phyloP scores from a whole-genome alignment of 2,797 vertebrate species.

The Tragelaphus oryx region DNA sequence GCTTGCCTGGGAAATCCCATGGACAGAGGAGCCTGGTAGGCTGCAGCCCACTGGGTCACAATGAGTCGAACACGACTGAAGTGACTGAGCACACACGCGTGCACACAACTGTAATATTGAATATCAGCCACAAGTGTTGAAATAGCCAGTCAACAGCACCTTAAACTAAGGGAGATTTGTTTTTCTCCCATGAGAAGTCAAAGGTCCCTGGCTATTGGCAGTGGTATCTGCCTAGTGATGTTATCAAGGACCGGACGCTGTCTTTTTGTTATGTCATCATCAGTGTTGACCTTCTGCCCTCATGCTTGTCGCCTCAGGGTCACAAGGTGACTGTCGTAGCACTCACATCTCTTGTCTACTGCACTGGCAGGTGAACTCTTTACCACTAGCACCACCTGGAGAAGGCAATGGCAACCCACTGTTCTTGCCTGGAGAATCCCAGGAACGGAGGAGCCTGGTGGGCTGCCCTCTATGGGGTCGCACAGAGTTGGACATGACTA shows the following conservation, averaged over 20 bases:
- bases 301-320: not conserved
- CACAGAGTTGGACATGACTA: too few species aligned
- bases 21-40: not conserved
- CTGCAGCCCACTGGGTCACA: not conserved
- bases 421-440: too few species aligned
- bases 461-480: too few species aligned
- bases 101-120: not conserved
- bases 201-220: not conserved
- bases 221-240: not conserved
- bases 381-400: not conserved
- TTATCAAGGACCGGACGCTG: not conserved
- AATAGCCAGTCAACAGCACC: not conserved
- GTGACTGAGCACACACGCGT: not conserved
- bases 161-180: not conserved
- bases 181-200: not conserved
- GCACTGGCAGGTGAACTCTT: not conserved
- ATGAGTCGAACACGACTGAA: not conserved
- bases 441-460: too few species aligned
- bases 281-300: not conserved
- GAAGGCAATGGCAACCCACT: too few species aligned
- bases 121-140: not conserved
- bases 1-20: not conserved
- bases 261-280: not conserved
- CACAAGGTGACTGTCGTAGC: not conserved
- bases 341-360: not conserved